Evolutionary conservation across 2,888 invertebrate genomes (phyloP).

Genomic region (Sussaba pulchella): DNA sequence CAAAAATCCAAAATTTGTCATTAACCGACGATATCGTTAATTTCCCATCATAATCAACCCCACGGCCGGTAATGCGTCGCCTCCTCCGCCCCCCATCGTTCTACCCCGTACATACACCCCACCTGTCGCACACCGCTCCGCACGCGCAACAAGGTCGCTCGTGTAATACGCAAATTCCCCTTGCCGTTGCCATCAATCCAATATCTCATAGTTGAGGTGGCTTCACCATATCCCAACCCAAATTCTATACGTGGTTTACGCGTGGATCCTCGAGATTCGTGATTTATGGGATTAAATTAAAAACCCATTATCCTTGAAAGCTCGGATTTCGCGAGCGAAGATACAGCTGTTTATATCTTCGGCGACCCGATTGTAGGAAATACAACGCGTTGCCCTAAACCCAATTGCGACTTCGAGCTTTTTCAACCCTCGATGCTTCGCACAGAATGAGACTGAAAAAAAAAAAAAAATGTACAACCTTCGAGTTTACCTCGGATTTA

Average conservation of each 20-base stretch:
- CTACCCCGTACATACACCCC: neutral
- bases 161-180: conserved; percentile 27
- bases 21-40: conserved; percentile 12
- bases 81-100: neutral
- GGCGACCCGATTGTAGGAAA: neutral
- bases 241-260: neutral
- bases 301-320: conserved; percentile 15
- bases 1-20: conserved; percentile 32
- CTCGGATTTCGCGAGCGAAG: neutral
- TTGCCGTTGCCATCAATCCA: neutral
- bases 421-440: neutral
- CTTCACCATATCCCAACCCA: neutral
- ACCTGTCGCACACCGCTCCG: neutral
- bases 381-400: neutral
- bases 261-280: neutral
- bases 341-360: neutral
- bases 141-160: conserved; percentile 11
- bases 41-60: conserved; percentile 21
- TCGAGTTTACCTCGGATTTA: conserved; percentile 5
- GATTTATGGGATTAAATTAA: conserved; percentile 22
- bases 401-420: neutral
- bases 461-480: too few species aligned
- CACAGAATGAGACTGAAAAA: too few species aligned
- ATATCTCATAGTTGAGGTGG: neutral
- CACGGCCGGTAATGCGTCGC: conserved; percentile 15